These are phyloP conservation scores for Sarcophaga subvicina DNA, from an alignment of 2,888 invertebrate species.

Conservation along the genomic window DNA sequence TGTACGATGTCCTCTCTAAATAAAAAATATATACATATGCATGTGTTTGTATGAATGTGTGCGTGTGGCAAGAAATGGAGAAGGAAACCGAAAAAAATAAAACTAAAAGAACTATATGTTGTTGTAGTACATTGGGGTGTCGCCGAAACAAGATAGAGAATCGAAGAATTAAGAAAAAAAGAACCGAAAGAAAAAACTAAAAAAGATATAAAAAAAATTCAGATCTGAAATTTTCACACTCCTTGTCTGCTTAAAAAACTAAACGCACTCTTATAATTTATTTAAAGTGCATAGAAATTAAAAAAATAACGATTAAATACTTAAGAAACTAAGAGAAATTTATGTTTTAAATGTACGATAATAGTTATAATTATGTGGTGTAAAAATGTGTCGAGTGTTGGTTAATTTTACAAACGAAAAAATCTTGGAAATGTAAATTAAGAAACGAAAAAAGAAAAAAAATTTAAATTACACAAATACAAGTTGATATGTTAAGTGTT, in stretches of 20 bases:
- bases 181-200: conserved; percentile 46
- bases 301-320: conserved; percentile 17
- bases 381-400: conserved; percentile 40
- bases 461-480: conserved; percentile 14
- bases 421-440: conserved; percentile 46
- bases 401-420: conserved; percentile 33
- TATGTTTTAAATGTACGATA: conserved; percentile 13
- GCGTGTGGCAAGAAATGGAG: conserved; percentile 33
- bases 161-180: conserved; percentile 52
- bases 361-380: conserved; percentile 28
- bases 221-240: conserved; percentile 63
- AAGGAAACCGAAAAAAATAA: conserved; percentile 52
- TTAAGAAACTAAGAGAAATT: conserved; percentile 16
- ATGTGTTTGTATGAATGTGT: conserved; percentile 6
- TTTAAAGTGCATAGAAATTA: conserved; percentile 46
- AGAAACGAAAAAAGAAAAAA: conserved; percentile 13
- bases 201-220: conserved; percentile 60
- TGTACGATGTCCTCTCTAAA: conserved; percentile 36
- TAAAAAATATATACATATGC: background rate
- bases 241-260: conserved; percentile 62
- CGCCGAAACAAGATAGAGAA: conserved; percentile 65
- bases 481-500: conserved; percentile 35
- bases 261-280: conserved; percentile 53
- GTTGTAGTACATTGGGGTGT: conserved; percentile 65
- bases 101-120: conserved; percentile 60